Conservation (phyloP, 2,113 vertebrate species). For the Dermatemys mawii region DNA sequence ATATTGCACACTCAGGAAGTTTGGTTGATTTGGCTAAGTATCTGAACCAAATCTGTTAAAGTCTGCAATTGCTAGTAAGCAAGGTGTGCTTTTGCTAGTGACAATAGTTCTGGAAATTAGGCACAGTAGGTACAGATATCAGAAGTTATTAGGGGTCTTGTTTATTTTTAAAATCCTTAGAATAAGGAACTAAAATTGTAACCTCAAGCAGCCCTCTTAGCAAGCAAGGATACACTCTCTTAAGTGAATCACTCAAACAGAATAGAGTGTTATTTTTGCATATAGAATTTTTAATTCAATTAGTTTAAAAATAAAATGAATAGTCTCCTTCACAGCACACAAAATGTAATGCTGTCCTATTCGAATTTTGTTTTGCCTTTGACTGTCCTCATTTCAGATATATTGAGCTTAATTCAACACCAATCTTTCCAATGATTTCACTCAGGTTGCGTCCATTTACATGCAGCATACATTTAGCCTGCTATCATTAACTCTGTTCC, state of each 20-base stretch:
- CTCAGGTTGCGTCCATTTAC: not conserved
- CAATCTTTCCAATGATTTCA: not conserved
- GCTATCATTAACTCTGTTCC: not conserved
- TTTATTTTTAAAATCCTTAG: not conserved
- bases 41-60: not conserved
- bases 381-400: slow-evolving; percentile 46
- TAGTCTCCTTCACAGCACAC: slow-evolving; percentile 38
- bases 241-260: not conserved
- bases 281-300: slow-evolving; percentile 40
- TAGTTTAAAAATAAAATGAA: slow-evolving; percentile 44
- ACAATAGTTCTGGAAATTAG: not conserved
- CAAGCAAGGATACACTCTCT: not conserved
- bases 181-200: not conserved
- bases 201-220: not conserved
- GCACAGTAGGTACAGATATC: not conserved
- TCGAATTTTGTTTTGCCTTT: slow-evolving; percentile 56
- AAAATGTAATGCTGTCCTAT: slow-evolving; percentile 7
- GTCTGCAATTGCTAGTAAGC: not conserved
- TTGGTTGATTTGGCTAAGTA: not conserved
- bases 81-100: slow-evolving; percentile 14
- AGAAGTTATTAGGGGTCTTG: not conserved
- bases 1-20: not conserved
- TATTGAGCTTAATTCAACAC: slow-evolving; percentile 46
- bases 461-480: not conserved
- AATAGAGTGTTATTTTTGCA: not conserved